Evolutionary conservation across 30 jellyfish, hydroid and myxozoan genomes (phyloP).

Genomic region (Rhopilema esculentum): DNA sequence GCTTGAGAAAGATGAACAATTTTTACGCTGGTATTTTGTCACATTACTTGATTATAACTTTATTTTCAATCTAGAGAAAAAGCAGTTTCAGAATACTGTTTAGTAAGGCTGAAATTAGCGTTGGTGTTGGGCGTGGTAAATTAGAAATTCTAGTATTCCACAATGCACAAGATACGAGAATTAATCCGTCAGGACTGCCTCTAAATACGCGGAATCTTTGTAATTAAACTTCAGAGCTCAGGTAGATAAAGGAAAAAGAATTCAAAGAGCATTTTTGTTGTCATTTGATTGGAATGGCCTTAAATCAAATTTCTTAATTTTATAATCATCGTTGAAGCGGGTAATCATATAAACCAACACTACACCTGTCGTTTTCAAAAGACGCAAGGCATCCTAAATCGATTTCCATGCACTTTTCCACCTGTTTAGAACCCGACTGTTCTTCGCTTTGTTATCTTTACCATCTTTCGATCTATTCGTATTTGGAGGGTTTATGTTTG

Average conservation of each 20-base stretch:
- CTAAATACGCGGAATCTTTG: neutral
- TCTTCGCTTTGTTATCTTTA: neutral
- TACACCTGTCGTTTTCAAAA: neutral
- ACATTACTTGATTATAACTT: no score
- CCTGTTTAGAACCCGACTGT: neutral
- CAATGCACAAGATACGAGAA: neutral
- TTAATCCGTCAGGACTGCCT: neutral
- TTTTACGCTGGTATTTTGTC: no score
- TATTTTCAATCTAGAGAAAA: no score
- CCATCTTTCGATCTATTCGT: neutral
- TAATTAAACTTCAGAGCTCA: neutral
- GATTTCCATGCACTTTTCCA: neutral
- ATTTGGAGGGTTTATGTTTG: no score
- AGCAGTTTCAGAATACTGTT: no score
- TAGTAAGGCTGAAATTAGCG: neutral
- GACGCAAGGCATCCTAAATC: neutral
- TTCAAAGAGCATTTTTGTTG: neutral
- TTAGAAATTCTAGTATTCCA: neutral
- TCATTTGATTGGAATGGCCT: neutral
- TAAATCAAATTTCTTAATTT: neutral
- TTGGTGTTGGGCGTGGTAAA: neutral
- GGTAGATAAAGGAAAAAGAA: neutral
- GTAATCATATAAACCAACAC: neutral
- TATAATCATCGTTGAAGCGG: neutral
- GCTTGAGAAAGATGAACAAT: no score